Evolutionary conservation across 2,797 vertebrate species (phyloP).

Genomic region (Cyclopterus lumpus): DNA sequence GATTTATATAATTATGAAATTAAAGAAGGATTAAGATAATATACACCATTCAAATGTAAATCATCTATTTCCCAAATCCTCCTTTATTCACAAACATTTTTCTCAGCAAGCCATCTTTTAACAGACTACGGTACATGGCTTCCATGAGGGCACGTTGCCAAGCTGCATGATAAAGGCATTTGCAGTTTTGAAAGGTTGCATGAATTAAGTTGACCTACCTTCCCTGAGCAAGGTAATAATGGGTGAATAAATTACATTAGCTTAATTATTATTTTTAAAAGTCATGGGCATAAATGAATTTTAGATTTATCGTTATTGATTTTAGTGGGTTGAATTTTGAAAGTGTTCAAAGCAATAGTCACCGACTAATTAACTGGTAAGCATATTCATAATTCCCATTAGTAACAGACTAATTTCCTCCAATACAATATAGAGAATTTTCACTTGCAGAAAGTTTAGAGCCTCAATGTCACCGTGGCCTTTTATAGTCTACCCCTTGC

Average conservation of each 20-base stretch:
- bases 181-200: slow-evolving; percentile 55
- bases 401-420: slow-evolving; percentile 37
- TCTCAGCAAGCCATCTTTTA: slow-evolving; percentile 21
- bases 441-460: slow-evolving; percentile 52
- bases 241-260: slow-evolving; percentile 53
- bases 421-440: slow-evolving; percentile 43
- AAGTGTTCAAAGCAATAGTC: slow-evolving; percentile 48
- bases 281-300: slow-evolving; percentile 36
- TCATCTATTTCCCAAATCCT: neutral
- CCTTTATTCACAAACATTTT: slow-evolving; percentile 1
- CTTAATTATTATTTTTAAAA: slow-evolving; percentile 55
- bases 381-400: slow-evolving; percentile 48
- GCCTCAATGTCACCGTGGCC: slow-evolving; percentile 52
- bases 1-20: slow-evolving; percentile 6
- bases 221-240: slow-evolving; percentile 48
- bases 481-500: slow-evolving; percentile 21
- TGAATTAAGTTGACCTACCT: slow-evolving; percentile 50
- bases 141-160: slow-evolving; percentile 47
- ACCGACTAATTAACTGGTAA: slow-evolving; percentile 54
- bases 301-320: slow-evolving; percentile 62
- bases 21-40: slow-evolving; percentile 1
- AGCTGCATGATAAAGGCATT: slow-evolving; percentile 38
- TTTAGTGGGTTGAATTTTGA: slow-evolving; percentile 47
- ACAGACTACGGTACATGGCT: slow-evolving; percentile 33
- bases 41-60: neutral